These are phyloP conservation scores for Zaprionus ornatus DNA, from an alignment of 1,140 invertebrate genomes.

Conservation along the genomic window DNA sequence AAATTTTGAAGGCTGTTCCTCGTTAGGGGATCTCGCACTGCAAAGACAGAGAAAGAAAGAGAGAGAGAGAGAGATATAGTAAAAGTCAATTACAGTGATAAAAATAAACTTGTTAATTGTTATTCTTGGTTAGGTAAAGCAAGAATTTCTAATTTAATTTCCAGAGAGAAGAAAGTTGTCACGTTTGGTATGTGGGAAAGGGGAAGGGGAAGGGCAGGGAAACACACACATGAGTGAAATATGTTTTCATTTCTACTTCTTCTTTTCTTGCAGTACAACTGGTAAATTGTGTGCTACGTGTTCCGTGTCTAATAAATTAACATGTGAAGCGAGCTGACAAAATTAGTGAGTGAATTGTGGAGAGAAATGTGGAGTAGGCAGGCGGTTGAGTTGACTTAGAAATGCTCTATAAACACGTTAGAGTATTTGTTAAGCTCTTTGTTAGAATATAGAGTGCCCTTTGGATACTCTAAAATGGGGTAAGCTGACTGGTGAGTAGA, in stretches of 20 bases:
- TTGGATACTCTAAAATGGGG: too few relatives aligned
- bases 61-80: conserved; percentile 16
- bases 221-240: conserved; percentile 12
- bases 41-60: conserved; percentile 44
- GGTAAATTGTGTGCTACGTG: conserved; percentile 44
- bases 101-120: neutral
- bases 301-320: conserved; percentile 73
- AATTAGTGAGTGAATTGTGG: conserved; percentile 38
- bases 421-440: too few relatives aligned
- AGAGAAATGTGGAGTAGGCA: conserved; percentile 9
- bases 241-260: conserved; percentile 33
- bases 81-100: conserved; percentile 1
- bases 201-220: neutral
- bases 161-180: conserved; percentile 22
- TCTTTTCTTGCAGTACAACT: conserved; percentile 51
- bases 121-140: neutral
- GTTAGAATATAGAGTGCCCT: too few relatives aligned
- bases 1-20: conserved; percentile 72
- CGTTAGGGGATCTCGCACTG: conserved; percentile 41
- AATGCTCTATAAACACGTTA: neutral
- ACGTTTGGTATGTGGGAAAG: neutral
- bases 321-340: conserved; percentile 62
- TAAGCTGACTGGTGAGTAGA: too few relatives aligned
- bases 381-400: neutral
- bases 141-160: conserved; percentile 37